Conservation (phyloP, 2,113 vertebrate genomes). For the Nothoprocta pentlandii region DNA sequence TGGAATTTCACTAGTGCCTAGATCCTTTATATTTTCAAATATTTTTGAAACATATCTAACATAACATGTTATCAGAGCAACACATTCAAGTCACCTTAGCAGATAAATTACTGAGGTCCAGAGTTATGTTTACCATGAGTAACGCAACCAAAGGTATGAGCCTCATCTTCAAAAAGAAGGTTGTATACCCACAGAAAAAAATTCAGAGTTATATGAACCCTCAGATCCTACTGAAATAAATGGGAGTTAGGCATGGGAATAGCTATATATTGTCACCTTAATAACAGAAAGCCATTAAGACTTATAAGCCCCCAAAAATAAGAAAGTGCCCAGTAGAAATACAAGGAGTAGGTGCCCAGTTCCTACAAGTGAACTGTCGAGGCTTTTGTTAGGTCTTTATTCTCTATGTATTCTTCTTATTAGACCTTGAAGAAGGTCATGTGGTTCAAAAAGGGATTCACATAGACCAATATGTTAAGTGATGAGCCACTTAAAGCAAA, state of each 20-base stretch:
- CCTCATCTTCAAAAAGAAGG: background rate
- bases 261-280: background rate
- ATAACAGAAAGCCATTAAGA: background rate
- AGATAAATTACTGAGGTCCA: background rate
- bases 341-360: background rate
- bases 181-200: background rate
- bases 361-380: background rate
- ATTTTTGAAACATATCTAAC: background rate
- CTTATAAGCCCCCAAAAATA: background rate
- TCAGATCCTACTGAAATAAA: background rate
- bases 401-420: rapidly evolving
- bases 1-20: background rate
- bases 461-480: background rate
- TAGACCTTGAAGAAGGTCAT: background rate
- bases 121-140: background rate
- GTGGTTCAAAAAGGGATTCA: rapidly evolving
- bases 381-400: background rate
- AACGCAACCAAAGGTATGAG: background rate
- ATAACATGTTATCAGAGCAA: background rate
- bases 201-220: background rate
- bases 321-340: background rate
- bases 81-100: background rate
- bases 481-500: background rate
- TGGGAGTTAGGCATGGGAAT: background rate
- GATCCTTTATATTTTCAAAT: background rate